Evolutionary conservation across 2,113 vertebrate species (phyloP).

Genomic region (Anthoscopus minutus): DNA sequence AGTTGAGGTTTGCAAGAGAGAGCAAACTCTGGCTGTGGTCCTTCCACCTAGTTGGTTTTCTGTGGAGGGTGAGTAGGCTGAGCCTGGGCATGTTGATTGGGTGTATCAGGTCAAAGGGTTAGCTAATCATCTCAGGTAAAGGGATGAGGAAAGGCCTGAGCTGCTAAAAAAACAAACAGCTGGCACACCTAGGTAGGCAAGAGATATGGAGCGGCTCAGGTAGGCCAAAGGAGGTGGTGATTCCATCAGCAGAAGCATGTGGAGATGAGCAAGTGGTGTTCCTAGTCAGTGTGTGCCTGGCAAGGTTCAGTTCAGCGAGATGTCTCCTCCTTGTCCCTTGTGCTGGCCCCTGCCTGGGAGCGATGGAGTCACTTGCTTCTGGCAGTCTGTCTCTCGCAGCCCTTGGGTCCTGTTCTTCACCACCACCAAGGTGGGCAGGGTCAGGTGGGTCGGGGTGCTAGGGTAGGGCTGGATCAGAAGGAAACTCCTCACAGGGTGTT

Average conservation of each 20-base stretch:
- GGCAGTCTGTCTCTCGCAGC: neutral
- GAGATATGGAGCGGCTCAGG: neutral
- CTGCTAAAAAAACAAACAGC: slow-evolving; percentile 9
- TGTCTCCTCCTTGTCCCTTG: neutral
- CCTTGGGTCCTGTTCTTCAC: neutral
- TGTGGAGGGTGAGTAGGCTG: neutral
- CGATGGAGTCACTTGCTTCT: rapidly evolving
- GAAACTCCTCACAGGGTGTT: neutral
- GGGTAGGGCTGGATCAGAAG: neutral
- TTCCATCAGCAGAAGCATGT: neutral
- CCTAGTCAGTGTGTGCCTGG: neutral
- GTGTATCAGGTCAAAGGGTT: slow-evolving; percentile 22
- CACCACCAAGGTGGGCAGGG: too few relatives aligned
- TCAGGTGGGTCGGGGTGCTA: too few relatives aligned
- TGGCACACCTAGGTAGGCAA: neutral
- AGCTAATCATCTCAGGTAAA: slow-evolving; percentile 11
- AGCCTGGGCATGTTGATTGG: neutral
- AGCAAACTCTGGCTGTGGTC: neutral
- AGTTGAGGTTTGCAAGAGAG: neutral
- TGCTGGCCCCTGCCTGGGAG: neutral
- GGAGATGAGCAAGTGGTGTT: neutral
- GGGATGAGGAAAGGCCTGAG: neutral
- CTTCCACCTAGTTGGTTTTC: neutral
- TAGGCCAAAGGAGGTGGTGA: neutral
- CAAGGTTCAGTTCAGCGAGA: neutral